Evolutionary conservation across 2,888 invertebrate genomes (phyloP).

Genomic region (Andrena bicolor): DNA sequence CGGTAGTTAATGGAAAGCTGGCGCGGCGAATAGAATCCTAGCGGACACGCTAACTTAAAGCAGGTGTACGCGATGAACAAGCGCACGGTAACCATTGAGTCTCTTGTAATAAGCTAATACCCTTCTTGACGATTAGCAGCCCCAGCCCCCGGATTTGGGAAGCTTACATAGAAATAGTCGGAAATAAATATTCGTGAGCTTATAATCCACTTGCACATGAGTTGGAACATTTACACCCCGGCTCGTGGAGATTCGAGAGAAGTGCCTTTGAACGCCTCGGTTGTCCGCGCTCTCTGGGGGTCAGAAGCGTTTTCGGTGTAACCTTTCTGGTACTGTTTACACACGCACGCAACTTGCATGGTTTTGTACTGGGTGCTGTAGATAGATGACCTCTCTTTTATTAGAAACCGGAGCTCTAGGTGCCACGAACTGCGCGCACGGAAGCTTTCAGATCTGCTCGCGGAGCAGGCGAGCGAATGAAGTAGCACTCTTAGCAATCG

Average conservation of each 20-base stretch:
- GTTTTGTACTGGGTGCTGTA: slow-evolving; percentile 54
- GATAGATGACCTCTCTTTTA: slow-evolving; percentile 27
- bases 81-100: too few relatives aligned
- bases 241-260: slow-evolving; percentile 1
- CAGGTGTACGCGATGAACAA: too few relatives aligned
- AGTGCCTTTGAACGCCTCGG: slow-evolving; percentile 38
- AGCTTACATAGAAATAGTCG: not conserved
- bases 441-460: too few relatives aligned
- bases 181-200: not conserved
- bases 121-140: too few relatives aligned
- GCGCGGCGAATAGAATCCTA: too few relatives aligned
- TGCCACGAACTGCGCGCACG: too few relatives aligned
- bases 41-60: too few relatives aligned
- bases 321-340: slow-evolving; percentile 17
- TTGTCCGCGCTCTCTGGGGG: slow-evolving; percentile 7
- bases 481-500: not conserved
- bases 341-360: slow-evolving; percentile 59
- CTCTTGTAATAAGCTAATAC: too few relatives aligned
- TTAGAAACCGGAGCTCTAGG: not conserved
- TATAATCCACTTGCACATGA: too few relatives aligned
- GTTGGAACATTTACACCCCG: not conserved
- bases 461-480: not conserved
- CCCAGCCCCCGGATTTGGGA: too few relatives aligned
- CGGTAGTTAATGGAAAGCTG: too few relatives aligned
- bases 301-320: slow-evolving; percentile 19